Evolutionary conservation across 2,113 vertebrate genomes (phyloP), one percentile per base, ranked within the genome.

Genomic region (Sakesphorus luctuosus): DNA sequence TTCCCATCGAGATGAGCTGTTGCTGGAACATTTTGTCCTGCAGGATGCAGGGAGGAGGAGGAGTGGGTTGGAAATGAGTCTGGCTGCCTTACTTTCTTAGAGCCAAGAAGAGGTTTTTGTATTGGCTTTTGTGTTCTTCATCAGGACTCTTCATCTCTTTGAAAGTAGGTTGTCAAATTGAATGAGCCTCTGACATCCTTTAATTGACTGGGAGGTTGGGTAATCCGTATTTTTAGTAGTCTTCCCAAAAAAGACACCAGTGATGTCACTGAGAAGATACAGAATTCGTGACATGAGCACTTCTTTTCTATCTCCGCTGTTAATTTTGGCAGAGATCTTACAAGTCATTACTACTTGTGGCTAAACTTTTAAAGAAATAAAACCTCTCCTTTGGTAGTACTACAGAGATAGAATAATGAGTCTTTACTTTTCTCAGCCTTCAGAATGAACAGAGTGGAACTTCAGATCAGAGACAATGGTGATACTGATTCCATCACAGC

Each of bases 21-120:
- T 96, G 44, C 89, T 97, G 91, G 96, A 97, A 95, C 95, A 92
- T 89, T 92, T 90, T 94, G 96, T 96, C 96, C 96, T 96, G 87
- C 87, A 89, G 89, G 84, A 94, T 94, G 80, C 84, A 84, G 81
- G 93, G 88, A 95, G 90, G 85, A 94, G 85, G 87, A 92, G 89
- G 74, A 95, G 93, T 96, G 93, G 91, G 94, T 58, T 97, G 94
- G 89, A 92, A 95, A 94, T 93, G 73, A 94, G 91, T 94, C 94
- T 96, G 93, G 80, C 81, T 96, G 96, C 92, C 31, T 85, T 80
- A 35, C 59, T 94, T 83, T 84, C 83, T 66, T 80, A 88, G 35
- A 96, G 92, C 90, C 88, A 89, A 74, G 88, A 74, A 78, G 83
- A 90, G 50, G 29, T 47, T 73, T 85, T 78, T 73, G n/a, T 85